These are phyloP conservation scores for Nasonovia ribisnigri DNA, from an alignment of 2,888 invertebrate species.

Conservation along the genomic window DNA sequence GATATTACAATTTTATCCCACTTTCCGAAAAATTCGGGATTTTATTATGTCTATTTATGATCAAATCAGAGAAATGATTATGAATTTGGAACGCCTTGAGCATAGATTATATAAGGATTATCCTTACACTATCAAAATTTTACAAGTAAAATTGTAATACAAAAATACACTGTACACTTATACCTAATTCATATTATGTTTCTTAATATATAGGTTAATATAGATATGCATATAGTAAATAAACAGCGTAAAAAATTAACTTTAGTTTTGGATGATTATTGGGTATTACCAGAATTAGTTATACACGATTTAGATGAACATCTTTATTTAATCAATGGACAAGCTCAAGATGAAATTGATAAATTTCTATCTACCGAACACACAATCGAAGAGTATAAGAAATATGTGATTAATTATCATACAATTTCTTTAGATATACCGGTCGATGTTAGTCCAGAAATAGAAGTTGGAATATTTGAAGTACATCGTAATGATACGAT, in stretches of 20 bases:
- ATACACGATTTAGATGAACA: constrained; percentile 85
- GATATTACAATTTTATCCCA: constrained; percentile 79
- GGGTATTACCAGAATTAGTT: constrained; percentile 80
- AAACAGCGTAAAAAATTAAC: constrained; percentile 76
- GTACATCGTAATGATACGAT: constrained; percentile 86
- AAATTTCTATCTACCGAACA: constrained; percentile 78
- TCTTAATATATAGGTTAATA: constrained; percentile 43
- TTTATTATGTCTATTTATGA: constrained; percentile 57
- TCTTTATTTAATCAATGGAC: constrained; percentile 80
- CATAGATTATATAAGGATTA: constrained; percentile 55
- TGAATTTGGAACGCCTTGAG: constrained; percentile 54
- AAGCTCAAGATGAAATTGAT: constrained; percentile 76
- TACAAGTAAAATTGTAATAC: constrained; percentile 27
- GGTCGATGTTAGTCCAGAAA: constrained; percentile 75
- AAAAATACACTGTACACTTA: not conserved
- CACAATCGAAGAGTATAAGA: constrained; percentile 74
- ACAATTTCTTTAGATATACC: constrained; percentile 72
- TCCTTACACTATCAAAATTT: constrained; percentile 8
- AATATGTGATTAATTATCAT: constrained; percentile 72
- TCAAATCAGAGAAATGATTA: constrained; percentile 46
- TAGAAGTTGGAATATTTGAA: constrained; percentile 87
- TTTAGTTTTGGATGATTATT: constrained; percentile 77
- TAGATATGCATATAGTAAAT: constrained; percentile 74
- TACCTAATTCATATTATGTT: not conserved
- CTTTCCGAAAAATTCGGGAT: constrained; percentile 68